Conservation (phyloP, 2,888 invertebrate genomes). For the Hirtodrosophila histrioides region DNA sequence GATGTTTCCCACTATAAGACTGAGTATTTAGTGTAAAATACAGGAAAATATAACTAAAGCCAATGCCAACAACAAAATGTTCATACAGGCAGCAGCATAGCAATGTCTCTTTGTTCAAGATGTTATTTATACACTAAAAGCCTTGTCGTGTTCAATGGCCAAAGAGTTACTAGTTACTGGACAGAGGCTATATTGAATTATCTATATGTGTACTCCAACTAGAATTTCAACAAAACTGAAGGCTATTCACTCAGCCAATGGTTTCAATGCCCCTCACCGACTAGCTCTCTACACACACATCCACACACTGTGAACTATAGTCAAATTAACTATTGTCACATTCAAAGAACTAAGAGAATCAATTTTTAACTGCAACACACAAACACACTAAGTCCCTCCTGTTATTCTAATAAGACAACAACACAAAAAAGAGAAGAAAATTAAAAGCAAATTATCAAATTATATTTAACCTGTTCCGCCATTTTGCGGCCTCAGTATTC, state of each 20-base stretch:
- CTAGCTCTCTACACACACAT: conserved; percentile 21
- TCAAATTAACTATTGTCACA: neutral
- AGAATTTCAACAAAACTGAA: conserved; percentile 26
- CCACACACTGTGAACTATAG: no score
- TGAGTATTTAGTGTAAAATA: conserved; percentile 83
- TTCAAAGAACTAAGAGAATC: neutral
- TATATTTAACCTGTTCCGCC: conserved; percentile 44
- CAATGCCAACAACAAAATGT: conserved; percentile 23
- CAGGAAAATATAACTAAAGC: conserved; percentile 42
- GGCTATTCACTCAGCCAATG: conserved; percentile 52
- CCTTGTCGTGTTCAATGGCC: conserved; percentile 53
- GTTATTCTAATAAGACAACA: conserved; percentile 15
- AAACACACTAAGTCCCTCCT: conserved; percentile 42
- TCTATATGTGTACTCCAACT: conserved; percentile 22
- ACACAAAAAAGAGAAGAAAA: conserved; percentile 15
- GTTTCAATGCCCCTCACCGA: conserved; percentile 60
- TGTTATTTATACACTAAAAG: conserved; percentile 23
- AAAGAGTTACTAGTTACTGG: conserved; percentile 48
- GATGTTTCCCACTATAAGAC: conserved; percentile 84
- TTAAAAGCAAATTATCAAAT: conserved; percentile 24
- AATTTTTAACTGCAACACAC: conserved; percentile 10
- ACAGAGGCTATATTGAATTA: conserved; percentile 15
- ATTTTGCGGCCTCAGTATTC: conserved; percentile 61
- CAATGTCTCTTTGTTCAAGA: conserved; percentile 13
- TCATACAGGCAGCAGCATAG: conserved; percentile 20